phyloP scores from a whole-genome alignment of 2,888 invertebrate species.

The Morpho helenor region DNA sequence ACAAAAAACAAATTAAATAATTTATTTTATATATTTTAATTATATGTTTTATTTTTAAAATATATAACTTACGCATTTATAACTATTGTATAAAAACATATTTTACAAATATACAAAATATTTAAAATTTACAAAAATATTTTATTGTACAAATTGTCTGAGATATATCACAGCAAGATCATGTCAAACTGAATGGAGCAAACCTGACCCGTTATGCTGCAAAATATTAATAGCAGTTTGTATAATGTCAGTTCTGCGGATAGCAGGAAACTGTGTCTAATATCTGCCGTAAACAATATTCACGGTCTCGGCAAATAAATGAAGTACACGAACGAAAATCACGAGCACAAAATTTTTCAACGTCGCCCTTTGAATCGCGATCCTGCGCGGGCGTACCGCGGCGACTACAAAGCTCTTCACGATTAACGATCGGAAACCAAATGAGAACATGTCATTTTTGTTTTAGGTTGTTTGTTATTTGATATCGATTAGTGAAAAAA shows the following conservation, averaged over 20 bases:
- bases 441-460: slow-evolving; percentile 60
- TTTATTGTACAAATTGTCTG: not conserved
- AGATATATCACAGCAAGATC: slow-evolving; percentile 5
- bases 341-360: slow-evolving; percentile 74
- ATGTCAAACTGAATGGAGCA: slow-evolving; percentile 11
- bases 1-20: too few species aligned
- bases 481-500: slow-evolving; percentile 21
- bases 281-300: slow-evolving; percentile 59
- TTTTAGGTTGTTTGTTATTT: slow-evolving; percentile 40
- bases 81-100: too few species aligned
- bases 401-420: slow-evolving; percentile 61
- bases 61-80: too few species aligned
- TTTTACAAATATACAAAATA: too few species aligned
- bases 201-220: slow-evolving; percentile 17
- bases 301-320: slow-evolving; percentile 60
- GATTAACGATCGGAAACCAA: slow-evolving; percentile 64
- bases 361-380: slow-evolving; percentile 59
- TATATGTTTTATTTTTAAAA: too few species aligned
- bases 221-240: slow-evolving; percentile 31
- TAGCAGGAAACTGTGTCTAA: slow-evolving; percentile 46
- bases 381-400: slow-evolving; percentile 48
- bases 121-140: too few species aligned
- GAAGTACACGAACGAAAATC: slow-evolving; percentile 72
- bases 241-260: slow-evolving; percentile 41
- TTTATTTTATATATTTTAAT: too few species aligned